These are phyloP conservation scores for Pseudochirops cupreus DNA, from an alignment of 2,797 vertebrate genomes.

Conservation along the genomic window DNA sequence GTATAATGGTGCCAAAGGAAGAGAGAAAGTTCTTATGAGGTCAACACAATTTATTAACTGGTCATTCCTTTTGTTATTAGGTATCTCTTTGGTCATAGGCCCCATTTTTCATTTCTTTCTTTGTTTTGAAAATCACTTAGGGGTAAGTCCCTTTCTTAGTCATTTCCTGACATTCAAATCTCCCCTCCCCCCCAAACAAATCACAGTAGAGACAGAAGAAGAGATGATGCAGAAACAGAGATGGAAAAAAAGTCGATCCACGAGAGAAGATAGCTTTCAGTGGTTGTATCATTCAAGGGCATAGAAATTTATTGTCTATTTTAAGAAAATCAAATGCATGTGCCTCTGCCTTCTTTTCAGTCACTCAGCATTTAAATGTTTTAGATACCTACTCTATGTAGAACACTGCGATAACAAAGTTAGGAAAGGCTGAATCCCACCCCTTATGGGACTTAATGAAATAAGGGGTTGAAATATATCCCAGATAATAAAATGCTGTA, in stretches of 20 bases:
- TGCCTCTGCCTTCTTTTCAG: neutral
- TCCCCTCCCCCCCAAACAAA: neutral
- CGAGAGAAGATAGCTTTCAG: neutral
- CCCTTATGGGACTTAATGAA: neutral
- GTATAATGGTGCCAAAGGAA: neutral
- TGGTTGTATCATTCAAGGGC: neutral
- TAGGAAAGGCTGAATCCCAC: neutral
- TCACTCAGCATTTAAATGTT: neutral
- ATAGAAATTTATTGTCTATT: neutral
- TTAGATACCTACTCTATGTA: neutral
- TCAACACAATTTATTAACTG: neutral
- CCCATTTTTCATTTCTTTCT: neutral
- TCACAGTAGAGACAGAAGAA: neutral
- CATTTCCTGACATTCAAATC: neutral
- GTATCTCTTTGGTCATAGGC: neutral
- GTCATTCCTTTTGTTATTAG: neutral
- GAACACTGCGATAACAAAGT: neutral
- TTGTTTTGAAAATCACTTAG: neutral
- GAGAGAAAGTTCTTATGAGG: neutral
- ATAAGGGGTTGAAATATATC: neutral
- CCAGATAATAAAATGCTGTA: neutral
- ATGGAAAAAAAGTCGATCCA: neutral
- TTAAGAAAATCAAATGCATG: neutral
- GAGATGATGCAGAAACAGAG: neutral
- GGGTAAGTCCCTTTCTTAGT: neutral